Conservation (phyloP, 1,140 invertebrate genomes). For the Dendrolimus punctatus region DNA sequence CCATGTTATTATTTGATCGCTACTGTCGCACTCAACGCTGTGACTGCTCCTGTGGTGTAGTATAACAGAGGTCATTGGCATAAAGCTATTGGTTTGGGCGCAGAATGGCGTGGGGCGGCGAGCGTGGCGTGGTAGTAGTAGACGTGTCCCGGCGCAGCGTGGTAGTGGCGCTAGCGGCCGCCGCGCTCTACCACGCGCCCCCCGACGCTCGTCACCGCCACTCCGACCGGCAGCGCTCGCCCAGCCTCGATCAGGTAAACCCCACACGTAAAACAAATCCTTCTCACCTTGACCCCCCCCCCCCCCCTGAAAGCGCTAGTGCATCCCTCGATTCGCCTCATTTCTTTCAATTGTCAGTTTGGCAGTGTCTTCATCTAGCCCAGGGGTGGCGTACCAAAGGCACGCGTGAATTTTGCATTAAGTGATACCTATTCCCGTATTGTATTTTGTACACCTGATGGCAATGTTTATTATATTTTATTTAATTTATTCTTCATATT, state of each 20-base stretch:
- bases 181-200: conserved; percentile 93
- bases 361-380: not conserved
- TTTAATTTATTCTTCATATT: too few species aligned
- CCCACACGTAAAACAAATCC: not conserved
- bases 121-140: conserved; percentile 93
- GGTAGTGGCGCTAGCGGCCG: conserved; percentile 87
- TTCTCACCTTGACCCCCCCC: not conserved
- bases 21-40: too few species aligned
- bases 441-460: too few species aligned
- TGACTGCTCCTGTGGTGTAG: too few species aligned
- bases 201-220: conserved; percentile 30
- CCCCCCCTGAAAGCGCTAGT: not conserved
- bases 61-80: not conserved
- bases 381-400: not conserved
- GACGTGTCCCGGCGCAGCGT: conserved; percentile 94
- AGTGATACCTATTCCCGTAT: too few species aligned
- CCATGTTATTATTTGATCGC: too few species aligned
- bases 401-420: too few species aligned
- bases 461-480: too few species aligned
- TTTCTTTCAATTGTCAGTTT: not conserved
- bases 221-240: conserved; percentile 80
- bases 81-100: not conserved
- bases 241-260: conserved; percentile 92
- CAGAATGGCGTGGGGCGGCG: conserved; percentile 97
- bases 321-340: not conserved